Evolutionary conservation across 1,140 invertebrate genomes (phyloP).

Genomic region (Trachelipus rathkii): DNA sequence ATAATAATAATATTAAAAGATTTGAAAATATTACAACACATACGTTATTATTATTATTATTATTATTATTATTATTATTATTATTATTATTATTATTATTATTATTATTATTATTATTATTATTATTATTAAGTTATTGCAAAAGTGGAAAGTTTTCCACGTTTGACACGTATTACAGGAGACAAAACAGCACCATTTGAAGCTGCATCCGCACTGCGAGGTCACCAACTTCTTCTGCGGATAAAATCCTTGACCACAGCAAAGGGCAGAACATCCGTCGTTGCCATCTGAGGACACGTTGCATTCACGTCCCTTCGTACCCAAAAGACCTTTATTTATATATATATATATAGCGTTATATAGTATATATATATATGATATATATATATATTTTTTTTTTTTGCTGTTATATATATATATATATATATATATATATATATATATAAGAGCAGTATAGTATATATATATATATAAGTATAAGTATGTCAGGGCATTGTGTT

Average conservation of each 20-base stretch:
- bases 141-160: slow-evolving; percentile 54
- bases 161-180: slow-evolving; percentile 82
- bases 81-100: no score
- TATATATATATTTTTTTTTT: background rate
- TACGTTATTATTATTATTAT: no score
- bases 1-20: no score
- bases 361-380: slow-evolving; percentile 33
- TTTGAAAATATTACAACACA: no score
- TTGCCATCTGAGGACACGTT: slow-evolving; percentile 73
- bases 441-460: no score
- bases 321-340: slow-evolving; percentile 49
- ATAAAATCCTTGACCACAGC: slow-evolving; percentile 66
- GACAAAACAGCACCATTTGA: slow-evolving; percentile 93
- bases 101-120: no score
- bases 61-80: no score
- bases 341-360: slow-evolving; percentile 18
- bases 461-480: no score
- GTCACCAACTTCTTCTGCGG: slow-evolving; percentile 52
- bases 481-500: no score
- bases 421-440: no score
- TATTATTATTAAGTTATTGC: slow-evolving; percentile 18
- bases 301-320: slow-evolving; percentile 76
- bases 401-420: no score
- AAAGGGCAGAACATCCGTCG: slow-evolving; percentile 72
- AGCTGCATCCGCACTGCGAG: slow-evolving; percentile 88